phyloP scores from a whole-genome alignment of 2,113 vertebrate genomes.

The Aplodontia rufa region DNA sequence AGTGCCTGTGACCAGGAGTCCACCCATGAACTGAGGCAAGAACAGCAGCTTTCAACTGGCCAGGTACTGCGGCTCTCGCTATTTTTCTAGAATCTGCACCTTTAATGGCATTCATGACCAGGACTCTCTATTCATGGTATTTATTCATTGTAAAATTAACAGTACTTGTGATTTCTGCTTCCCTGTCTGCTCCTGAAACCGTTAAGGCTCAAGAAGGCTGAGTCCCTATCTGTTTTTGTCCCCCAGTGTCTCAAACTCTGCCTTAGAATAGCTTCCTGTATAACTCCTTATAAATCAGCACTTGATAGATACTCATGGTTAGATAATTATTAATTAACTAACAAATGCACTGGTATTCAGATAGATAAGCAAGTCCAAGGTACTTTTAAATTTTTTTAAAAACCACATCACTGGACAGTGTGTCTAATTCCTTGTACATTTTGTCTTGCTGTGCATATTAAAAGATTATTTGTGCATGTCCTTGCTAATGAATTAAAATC shows the following conservation, averaged over 20 bases:
- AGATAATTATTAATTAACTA: not conserved
- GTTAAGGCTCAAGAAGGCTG: not conserved
- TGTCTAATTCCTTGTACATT: not conserved
- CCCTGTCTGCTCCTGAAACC: not conserved
- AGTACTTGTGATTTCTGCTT: too few species aligned
- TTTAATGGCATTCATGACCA: not conserved
- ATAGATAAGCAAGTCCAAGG: not conserved
- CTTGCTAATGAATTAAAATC: not conserved
- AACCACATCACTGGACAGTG: rapidly evolving
- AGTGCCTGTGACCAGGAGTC: not conserved
- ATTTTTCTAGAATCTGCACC: not conserved
- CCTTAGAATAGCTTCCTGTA: rapidly evolving
- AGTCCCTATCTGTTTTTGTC: not conserved
- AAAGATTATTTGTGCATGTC: not conserved
- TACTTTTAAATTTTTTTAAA: not conserved
- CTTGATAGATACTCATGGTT: not conserved
- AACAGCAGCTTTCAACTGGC: too few species aligned
- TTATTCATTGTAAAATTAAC: not conserved
- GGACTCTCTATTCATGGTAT: too few species aligned
- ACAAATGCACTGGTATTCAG: not conserved
- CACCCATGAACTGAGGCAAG: not conserved
- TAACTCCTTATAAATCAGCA: not conserved
- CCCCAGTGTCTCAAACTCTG: not conserved
- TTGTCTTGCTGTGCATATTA: not conserved
- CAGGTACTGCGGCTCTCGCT: not conserved